A percentile compares a stretch with the other conserved stretches of the same genome.
Evolutionary conservation across 2,113 vertebrate species (phyloP).

Genomic region (Erpornis zantholeuca): DNA sequence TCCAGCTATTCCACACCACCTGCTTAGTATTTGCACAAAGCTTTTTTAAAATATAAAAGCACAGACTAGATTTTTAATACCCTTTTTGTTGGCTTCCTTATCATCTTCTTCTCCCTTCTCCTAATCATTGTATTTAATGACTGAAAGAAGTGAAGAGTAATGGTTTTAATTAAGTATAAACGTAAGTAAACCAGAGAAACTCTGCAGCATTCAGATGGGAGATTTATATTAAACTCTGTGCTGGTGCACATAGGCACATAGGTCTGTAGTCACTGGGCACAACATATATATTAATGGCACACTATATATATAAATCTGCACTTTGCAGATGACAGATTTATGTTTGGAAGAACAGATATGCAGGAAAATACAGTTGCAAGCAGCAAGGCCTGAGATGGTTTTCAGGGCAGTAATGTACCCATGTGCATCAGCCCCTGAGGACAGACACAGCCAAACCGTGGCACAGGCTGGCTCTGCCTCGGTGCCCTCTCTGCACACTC

Average conservation of each 20-base stretch:
- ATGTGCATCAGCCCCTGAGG: not conserved
- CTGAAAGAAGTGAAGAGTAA: not conserved
- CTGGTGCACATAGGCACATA: not conserved
- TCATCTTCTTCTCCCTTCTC: not conserved
- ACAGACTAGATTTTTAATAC: not conserved
- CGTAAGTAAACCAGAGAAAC: not conserved
- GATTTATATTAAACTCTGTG: not conserved
- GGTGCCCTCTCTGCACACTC: not conserved
- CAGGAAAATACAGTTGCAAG: not conserved
- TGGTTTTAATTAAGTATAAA: not conserved
- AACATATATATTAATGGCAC: not conserved
- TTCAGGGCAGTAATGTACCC: not conserved
- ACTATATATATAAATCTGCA: not conserved
- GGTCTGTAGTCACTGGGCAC: not conserved
- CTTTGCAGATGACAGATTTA: not conserved
- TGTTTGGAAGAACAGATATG: not conserved
- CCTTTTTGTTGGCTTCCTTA: not conserved
- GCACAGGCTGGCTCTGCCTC: not conserved
- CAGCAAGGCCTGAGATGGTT: not conserved
- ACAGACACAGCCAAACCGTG: fast-evolving
- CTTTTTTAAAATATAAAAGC: not conserved
- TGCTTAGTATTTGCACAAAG: not conserved
- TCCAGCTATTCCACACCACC: not conserved
- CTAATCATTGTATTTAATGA: not conserved
- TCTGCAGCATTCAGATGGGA: not conserved